Conservation (phyloP, 1,140 invertebrate genomes). For the Phocides pigmalion region DNA sequence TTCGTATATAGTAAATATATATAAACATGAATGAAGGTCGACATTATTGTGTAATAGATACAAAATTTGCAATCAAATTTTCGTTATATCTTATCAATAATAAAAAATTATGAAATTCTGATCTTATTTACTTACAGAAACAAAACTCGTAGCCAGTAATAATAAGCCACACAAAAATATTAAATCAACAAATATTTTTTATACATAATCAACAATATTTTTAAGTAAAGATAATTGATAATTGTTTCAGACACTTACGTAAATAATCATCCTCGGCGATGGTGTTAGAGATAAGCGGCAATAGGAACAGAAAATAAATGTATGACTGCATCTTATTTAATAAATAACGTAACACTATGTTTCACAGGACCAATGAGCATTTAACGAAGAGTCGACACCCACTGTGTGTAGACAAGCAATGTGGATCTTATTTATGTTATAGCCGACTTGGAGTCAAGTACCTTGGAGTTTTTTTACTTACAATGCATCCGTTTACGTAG, state of each 20-base stretch:
- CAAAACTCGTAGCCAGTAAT: too few species aligned
- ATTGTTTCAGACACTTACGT: constrained; percentile 50
- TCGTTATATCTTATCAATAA: too few species aligned
- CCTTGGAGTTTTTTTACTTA: constrained; percentile 9
- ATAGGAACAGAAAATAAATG: constrained; percentile 44
- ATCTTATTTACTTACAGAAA: too few species aligned
- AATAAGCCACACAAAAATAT: too few species aligned
- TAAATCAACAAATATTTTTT: too few species aligned
- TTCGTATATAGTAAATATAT: too few species aligned
- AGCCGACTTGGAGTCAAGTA: constrained; percentile 25
- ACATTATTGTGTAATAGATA: too few species aligned
- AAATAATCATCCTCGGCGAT: constrained; percentile 47
- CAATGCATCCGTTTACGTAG: neutral
- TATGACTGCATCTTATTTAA: constrained; percentile 43
- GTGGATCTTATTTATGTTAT: constrained; percentile 57
- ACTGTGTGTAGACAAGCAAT: constrained; percentile 45
- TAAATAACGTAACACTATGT: constrained; percentile 9
- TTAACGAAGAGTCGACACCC: constrained; percentile 46
- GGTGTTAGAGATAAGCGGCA: constrained; percentile 34
- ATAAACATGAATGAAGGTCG: too few species aligned
- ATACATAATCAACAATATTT: too few species aligned
- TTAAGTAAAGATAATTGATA: neutral
- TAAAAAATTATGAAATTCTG: too few species aligned
- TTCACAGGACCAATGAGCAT: constrained; percentile 35
- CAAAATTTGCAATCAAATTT: too few species aligned